Conservation (phyloP, 53 echinoderm and acorn worm species). For the Arbacia lixula region DNA sequence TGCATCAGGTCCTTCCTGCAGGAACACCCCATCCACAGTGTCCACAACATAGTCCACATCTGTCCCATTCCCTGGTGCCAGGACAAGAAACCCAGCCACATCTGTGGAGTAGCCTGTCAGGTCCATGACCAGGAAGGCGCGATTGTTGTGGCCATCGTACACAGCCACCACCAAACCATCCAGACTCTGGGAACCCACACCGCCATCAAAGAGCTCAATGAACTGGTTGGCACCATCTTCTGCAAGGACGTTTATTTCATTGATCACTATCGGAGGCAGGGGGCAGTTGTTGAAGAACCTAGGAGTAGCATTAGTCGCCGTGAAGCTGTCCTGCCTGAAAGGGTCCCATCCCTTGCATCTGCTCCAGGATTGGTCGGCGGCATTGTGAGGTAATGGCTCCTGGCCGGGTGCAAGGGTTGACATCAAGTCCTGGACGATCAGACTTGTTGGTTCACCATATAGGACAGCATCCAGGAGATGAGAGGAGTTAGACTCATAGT, state of each 20-base stretch:
- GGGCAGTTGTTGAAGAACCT: conserved; percentile 73
- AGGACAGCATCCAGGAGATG: conserved; percentile 85
- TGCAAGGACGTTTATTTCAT: conserved; percentile 81
- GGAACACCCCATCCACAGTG: conserved; percentile 61
- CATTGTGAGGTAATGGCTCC: background rate
- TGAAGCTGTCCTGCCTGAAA: conserved; percentile 69
- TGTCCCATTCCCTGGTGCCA: conserved; percentile 68
- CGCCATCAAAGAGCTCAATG: conserved; percentile 86
- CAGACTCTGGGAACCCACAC: conserved; percentile 66
- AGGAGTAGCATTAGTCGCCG: conserved; percentile 63
- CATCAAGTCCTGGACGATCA: conserved; percentile 56
- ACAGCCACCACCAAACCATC: conserved; percentile 81
- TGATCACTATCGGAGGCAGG: conserved; percentile 75
- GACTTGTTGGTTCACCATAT: conserved; percentile 59
- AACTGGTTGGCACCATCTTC: conserved; percentile 42
- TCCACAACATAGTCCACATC: conserved; percentile 64
- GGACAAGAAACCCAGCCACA: conserved; percentile 73
- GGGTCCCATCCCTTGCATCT: conserved; percentile 80
- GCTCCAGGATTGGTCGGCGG: conserved; percentile 24
- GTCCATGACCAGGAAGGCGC: conserved; percentile 58
- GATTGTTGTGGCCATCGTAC: conserved; percentile 53
- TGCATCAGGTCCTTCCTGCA: conserved; percentile 86
- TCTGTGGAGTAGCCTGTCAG: conserved; percentile 78
- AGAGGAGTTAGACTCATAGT: conserved; percentile 47
- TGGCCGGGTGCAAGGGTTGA: conserved; percentile 55